A percentile compares a stretch with the other conserved stretches of the same genome.
Conservation (phyloP, 2,113 vertebrate species). For the Rhombomys opimus region DNA sequence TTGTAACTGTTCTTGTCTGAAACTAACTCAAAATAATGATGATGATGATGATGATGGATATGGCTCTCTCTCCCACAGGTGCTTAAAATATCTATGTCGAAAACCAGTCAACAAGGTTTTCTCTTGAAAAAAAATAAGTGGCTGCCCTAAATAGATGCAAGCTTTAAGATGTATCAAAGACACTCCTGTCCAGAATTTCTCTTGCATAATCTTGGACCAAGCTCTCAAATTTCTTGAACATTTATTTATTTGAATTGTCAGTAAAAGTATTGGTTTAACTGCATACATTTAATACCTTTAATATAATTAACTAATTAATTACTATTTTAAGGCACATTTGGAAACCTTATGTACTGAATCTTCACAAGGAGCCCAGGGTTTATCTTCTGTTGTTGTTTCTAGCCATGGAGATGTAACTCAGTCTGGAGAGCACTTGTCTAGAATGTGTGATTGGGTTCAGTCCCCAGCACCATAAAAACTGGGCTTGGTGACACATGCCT, state of each 20-base stretch:
- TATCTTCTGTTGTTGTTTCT: not conserved
- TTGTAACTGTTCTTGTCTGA: not conserved
- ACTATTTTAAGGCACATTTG: not conserved
- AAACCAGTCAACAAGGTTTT: slow-evolving; percentile 1
- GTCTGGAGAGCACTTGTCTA: not conserved
- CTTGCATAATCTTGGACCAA: not conserved
- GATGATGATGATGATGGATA: not conserved
- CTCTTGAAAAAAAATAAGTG: not conserved
- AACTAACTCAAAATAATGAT: not conserved
- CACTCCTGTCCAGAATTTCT: not conserved
- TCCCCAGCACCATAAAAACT: not conserved
- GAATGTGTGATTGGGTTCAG: not conserved
- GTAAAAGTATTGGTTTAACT: slow-evolving; percentile 17
- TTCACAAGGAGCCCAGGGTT: not conserved
- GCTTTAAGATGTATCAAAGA: not conserved
- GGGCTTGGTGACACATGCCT: not conserved
- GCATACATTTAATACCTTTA: not conserved
- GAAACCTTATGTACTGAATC: not conserved
- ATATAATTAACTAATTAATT: not conserved
- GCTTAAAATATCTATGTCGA: not conserved
- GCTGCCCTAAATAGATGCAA: not conserved
- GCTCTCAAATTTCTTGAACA: not conserved
- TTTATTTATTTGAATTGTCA: not conserved
- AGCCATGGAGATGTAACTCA: not conserved
- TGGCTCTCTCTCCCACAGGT: not conserved